Evolutionary conservation across 2,797 vertebrate species (phyloP), one percentile per base, ranked within the genome.

Genomic region (Brachyalestes nurse): DNA sequence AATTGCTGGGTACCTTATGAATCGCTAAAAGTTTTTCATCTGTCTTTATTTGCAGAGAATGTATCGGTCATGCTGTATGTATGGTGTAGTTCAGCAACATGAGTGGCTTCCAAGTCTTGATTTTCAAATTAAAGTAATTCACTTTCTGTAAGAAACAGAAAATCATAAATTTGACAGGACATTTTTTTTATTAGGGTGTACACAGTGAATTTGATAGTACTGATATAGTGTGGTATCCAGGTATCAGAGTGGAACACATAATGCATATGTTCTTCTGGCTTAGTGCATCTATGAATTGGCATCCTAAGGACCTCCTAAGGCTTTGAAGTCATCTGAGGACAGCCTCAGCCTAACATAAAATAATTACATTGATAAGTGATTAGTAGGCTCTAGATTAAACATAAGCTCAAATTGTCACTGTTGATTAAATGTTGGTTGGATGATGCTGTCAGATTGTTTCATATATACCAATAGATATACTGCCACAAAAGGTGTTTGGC

Each of bases 61-160:
- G 28, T 57, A 72, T 57, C 19, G n/a, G n/a, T 74, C 60, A 21
- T 25, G 53, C 34, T 74, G 60, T 55, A 74, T n/a, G n/a, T 60
- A 74, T 16, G 19, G 19, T 10, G 7, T 6, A 17, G 10, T 45
- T n/a, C 6, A 34, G 19, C 6, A 51, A 28, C 21, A 70, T 23
- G 0, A 70, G 28, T 51, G 23, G 45, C 21, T 51, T 47, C 67
- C 67, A 51, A 47, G 67, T 25, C 7, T 51, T 8, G 14, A 51
- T 51, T 25, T 70, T 19, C 14, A 51, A 12, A 14, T 51, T 23
- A 17, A 60, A 38, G 28, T 34, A 72, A 10, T 13, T 72, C 28
- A 34, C n/a, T 72, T 55, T 72, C 19, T 12, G 3, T 10, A 45
- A 45, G 42, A 8, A 45, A 45, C 42, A 8, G 42, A 45, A 45